Evolutionary conservation across 23 tunicate species (phyloP).

Genomic region (Clavelina lepadiformis): DNA sequence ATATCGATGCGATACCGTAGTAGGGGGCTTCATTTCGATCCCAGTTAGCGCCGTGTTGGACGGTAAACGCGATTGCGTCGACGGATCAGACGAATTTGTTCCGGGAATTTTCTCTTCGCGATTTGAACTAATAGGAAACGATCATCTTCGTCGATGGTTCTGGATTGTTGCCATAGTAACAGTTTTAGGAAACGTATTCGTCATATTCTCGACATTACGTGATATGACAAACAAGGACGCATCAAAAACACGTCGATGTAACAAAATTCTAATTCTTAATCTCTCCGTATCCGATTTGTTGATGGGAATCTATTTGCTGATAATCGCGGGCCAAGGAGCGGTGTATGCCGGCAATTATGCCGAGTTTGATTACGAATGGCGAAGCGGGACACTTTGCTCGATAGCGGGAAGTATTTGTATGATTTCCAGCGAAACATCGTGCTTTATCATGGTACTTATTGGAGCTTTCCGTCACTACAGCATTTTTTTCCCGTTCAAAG

Average conservation of each 20-base stretch:
- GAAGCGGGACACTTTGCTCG: constrained; percentile 28
- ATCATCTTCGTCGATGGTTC: constrained; percentile 7
- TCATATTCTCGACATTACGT: constrained; percentile 14
- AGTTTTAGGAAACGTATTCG: constrained; percentile 41
- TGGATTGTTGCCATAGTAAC: constrained; percentile 58
- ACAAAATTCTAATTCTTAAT: constrained; percentile 52
- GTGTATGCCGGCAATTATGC: constrained; percentile 37
- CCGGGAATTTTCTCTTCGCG: constrained; percentile 38
- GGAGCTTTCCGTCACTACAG: too few species aligned
- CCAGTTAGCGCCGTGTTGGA: constrained; percentile 34
- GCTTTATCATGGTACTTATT: constrained; percentile 47
- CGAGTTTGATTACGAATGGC: constrained; percentile 39
- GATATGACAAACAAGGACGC: constrained; percentile 1
- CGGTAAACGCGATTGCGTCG: constrained; percentile 47
- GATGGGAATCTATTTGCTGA: constrained; percentile 63
- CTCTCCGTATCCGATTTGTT: constrained; percentile 54
- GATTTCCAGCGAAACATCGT: constrained; percentile 62
- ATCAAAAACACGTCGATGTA: not conserved
- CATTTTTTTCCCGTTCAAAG: too few species aligned
- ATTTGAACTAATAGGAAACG: constrained; percentile 32
- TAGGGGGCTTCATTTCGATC: constrained; percentile 16
- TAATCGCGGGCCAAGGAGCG: constrained; percentile 24
- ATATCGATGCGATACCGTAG: constrained; percentile 12
- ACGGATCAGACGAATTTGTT: constrained; percentile 51
- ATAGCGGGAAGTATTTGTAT: constrained; percentile 34